Evolutionary conservation across 2,888 invertebrate species (phyloP).

Genomic region (Gymnoscelis rufifasciata): DNA sequence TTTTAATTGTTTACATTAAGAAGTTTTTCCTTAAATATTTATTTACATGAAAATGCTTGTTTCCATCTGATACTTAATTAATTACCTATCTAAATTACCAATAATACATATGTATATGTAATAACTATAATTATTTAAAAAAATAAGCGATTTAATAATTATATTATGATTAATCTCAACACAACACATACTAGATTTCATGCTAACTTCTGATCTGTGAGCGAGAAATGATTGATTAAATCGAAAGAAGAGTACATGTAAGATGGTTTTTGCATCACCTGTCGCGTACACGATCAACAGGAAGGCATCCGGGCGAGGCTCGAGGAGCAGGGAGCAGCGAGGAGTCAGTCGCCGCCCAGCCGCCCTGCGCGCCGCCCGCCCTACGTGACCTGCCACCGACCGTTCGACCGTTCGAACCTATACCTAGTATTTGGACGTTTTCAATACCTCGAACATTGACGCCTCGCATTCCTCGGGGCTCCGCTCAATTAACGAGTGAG

Average conservation of each 20-base stretch:
- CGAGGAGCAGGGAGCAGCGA: conserved; percentile 48
- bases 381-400: conserved; percentile 31
- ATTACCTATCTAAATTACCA: too few relatives aligned
- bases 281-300: conserved; percentile 73
- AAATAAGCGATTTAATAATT: too few relatives aligned
- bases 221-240: background rate
- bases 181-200: too few relatives aligned
- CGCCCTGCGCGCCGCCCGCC: conserved; percentile 59
- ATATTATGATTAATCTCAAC: too few relatives aligned
- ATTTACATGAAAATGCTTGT: too few relatives aligned
- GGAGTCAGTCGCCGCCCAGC: conserved; percentile 72
- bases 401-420: conserved; percentile 37
- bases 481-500: conserved; percentile 32
- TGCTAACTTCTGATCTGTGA: background rate
- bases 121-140: too few relatives aligned
- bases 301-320: conserved; percentile 69
- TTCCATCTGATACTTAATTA: too few relatives aligned
- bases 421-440: conserved; percentile 25
- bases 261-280: conserved; percentile 53
- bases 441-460: conserved; percentile 24
- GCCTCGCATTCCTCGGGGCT: conserved; percentile 24
- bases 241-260: background rate
- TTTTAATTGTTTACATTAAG: background rate
- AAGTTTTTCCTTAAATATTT: too few relatives aligned
- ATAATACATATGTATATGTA: too few relatives aligned